Base-by-base conservation (phyloP, 1,140 invertebrate species). In the Aphelenchoides fujianensis region DNA sequence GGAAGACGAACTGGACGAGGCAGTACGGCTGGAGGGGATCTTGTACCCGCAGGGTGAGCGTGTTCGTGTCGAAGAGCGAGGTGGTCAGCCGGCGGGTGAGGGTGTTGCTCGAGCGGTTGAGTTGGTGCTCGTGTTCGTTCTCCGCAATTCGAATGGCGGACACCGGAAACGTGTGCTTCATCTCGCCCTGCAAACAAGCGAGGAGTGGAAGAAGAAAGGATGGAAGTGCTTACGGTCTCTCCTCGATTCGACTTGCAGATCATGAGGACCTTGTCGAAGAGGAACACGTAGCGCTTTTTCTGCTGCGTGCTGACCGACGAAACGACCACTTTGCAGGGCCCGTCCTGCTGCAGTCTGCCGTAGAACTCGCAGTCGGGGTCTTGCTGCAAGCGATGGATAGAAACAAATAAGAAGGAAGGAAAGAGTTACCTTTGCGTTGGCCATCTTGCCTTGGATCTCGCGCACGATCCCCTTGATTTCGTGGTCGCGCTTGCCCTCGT, bases 201-300 rank as follows among this genome's bases (percentile, higher is more conserved):
- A 61, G 53, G n/a, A n/a, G n/a, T n/a, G n/a, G n/a, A 61, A 61
- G 12, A n/a, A 53, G 16, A 53, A 61, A 61, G 53, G 19, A 41
- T 16, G 57, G 16, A 61, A 53, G 16, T 61, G 41, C 57, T n/a
- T 61, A 66, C 5, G 63, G 63, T 66, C 7, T 68, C 7, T n/a
- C 70, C 91, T 86, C 90, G 89, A 28, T 90, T 88, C 12, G 91
- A 88, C 87, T 97, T 98, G 84, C 94, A 97, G 85, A 97, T 90
- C 66, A 98, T 88, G 86, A 98, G 90, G 31, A 94, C 91, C 88
- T 94, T 94, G 84, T 97, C 94, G 86, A 98, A 97, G 31, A 98
- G 90, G 85, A 98, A 98, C 16, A 94, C 92, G 85, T 95, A 95
- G 84, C 93, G 52, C 30, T 74, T 41, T 30, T 78, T 78, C 41